Evolutionary conservation across 2,113 vertebrate species (phyloP), one percentile per base, ranked within the genome.

Genomic region (Osmerus mordax): DNA sequence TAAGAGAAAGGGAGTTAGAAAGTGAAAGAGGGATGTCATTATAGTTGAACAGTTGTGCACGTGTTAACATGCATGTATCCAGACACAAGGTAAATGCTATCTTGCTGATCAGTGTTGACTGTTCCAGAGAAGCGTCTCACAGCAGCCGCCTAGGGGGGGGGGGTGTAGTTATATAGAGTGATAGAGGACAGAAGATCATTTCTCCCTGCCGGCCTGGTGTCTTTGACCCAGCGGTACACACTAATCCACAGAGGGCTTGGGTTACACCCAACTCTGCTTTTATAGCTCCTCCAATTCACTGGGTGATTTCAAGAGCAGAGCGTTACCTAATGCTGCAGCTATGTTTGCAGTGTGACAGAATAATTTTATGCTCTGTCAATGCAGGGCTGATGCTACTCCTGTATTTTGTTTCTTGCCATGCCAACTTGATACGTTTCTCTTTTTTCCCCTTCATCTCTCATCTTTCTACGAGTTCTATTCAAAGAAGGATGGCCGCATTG

Each of bases 241-340:
- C 41, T 47, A 47, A 47, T 47, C 41, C 41, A 47, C 41, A 47
- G 41, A 47, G 41, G 41, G 41, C n/a, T 18, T 15, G 64, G 82
- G 87, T 90, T 91, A 89, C 88, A 83, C 32, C 81, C 78, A 63
- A 74, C 68, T 64, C 79, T 77, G 77, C 85, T 86, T 83, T 81
- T 81, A 81, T 76, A 70, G 69, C 25, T 67, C 75, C 81, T 32
- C 70, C 29, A 74, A 79, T 78, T 76, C 58, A 82, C 55, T 73
- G n/a, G 81, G 79, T 70, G 77, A 81, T 77, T 85, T 76, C 77
- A 52, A 67, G 62, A 74, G 78, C 1, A 15, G 18, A 71, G 63
- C 77, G 83, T 87, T 86, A 87, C 80, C 81, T 65, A 83, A 86
- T 74, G 16, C 73, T 66, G 72, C 69, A 77, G 78, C 81, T 87